phyloP scores from a whole-genome alignment of 1,140 invertebrate genomes.

The Dolichoris vasculosae region DNA sequence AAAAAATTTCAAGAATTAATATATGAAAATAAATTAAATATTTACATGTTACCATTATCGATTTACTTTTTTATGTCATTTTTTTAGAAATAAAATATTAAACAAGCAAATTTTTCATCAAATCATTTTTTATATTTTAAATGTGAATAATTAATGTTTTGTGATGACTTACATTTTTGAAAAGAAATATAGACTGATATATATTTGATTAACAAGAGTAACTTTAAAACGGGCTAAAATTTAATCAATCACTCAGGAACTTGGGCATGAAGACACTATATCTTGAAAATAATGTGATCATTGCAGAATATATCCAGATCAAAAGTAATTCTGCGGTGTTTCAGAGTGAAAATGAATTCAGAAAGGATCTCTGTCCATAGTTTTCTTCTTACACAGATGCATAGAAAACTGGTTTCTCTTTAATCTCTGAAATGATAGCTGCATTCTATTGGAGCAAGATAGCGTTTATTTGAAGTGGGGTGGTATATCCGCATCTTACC shows the following conservation, averaged over 20 bases:
- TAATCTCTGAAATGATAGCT: background rate
- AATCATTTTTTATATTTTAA: too few species aligned
- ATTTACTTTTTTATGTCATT: too few species aligned
- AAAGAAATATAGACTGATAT: background rate
- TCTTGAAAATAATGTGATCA: background rate
- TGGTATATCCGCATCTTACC: background rate
- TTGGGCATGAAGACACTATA: background rate
- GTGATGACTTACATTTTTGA: too few species aligned
- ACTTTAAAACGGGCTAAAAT: background rate
- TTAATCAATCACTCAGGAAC: background rate
- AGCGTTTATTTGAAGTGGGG: background rate
- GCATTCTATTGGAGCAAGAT: background rate
- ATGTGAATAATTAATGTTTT: too few species aligned
- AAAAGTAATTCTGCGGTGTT: background rate
- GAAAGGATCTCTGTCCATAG: too few species aligned
- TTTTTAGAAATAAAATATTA: too few species aligned
- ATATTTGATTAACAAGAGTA: background rate
- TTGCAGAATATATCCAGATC: background rate
- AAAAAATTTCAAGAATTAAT: too few species aligned
- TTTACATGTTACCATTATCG: too few species aligned
- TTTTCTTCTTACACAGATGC: background rate
- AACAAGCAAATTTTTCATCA: too few species aligned
- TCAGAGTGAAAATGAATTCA: too few species aligned
- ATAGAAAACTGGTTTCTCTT: background rate
- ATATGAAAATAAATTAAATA: too few species aligned